Conservation (phyloP, 2,797 vertebrate genomes). For the Brotula barbata region DNA sequence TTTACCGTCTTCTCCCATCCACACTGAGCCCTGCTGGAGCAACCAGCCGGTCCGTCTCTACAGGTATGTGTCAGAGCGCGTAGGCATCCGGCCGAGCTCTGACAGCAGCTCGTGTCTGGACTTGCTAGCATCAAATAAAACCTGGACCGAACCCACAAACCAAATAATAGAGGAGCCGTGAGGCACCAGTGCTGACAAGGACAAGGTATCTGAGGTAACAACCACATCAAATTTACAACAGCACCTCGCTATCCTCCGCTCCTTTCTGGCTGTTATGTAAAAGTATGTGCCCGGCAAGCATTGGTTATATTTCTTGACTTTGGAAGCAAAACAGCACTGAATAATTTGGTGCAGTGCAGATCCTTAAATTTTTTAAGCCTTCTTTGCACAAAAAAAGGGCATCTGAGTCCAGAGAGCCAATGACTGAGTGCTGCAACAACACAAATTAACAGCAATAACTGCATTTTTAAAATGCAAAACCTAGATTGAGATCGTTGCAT, state of each 20-base stretch:
- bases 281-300: slow-evolving; percentile 41
- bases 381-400: slow-evolving; percentile 69
- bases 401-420: slow-evolving; percentile 52
- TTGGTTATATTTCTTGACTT: slow-evolving; percentile 68
- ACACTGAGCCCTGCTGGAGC: slow-evolving; percentile 57
- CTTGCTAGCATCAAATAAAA: slow-evolving; percentile 69
- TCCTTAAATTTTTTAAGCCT: slow-evolving; percentile 75
- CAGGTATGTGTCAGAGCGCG: slow-evolving; percentile 65
- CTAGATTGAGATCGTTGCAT: slow-evolving; percentile 62
- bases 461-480: slow-evolving; percentile 46
- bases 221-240: slow-evolving; percentile 45
- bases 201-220: slow-evolving; percentile 59
- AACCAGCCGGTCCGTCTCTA: slow-evolving; percentile 62
- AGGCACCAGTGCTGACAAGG: slow-evolving; percentile 62
- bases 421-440: slow-evolving; percentile 57
- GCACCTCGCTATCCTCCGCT: slow-evolving; percentile 24
- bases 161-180: slow-evolving; percentile 59
- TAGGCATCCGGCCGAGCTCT: slow-evolving; percentile 68
- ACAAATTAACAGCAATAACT: too few relatives aligned
- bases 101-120: slow-evolving; percentile 70
- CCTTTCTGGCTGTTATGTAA: slow-evolving; percentile 58
- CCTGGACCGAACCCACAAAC: slow-evolving; percentile 59
- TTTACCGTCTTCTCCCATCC: slow-evolving; percentile 56
- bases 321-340: slow-evolving; percentile 65
- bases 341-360: slow-evolving; percentile 80